Evolutionary conservation across 1,140 invertebrate species (phyloP).

Genomic region (Watersipora subatra): DNA sequence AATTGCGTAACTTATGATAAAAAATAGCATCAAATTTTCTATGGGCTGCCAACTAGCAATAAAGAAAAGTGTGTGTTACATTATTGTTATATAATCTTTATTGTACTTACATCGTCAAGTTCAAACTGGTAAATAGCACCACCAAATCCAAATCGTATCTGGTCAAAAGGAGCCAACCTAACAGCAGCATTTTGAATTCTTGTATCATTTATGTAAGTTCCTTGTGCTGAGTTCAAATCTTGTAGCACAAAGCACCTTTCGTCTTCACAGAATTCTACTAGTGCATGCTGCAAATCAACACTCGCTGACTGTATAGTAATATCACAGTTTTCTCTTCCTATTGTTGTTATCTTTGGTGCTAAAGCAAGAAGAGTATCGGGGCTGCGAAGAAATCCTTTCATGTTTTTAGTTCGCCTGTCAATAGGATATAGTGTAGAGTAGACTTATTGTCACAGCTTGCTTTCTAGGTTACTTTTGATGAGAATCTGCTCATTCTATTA

Average conservation of each 20-base stretch:
- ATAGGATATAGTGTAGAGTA: no score
- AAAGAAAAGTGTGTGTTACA: no score
- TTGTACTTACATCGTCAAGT: not conserved
- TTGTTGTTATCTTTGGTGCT: slow-evolving; percentile 31
- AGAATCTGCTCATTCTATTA: no score
- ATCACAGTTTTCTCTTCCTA: slow-evolving; percentile 39
- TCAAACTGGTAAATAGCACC: slow-evolving; percentile 26
- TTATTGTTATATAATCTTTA: no score
- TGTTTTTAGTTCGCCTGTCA: no score
- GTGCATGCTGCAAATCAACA: slow-evolving; percentile 36
- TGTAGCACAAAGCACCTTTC: slow-evolving; percentile 37
- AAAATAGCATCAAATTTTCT: no score
- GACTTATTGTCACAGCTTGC: no score
- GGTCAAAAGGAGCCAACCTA: slow-evolving; percentile 31
- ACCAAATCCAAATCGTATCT: slow-evolving; percentile 34
- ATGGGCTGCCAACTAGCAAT: no score
- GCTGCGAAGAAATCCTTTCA: slow-evolving; percentile 34
- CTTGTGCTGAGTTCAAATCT: slow-evolving; percentile 37
- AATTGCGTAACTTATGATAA: no score
- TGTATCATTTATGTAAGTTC: slow-evolving; percentile 40
- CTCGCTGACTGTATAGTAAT: slow-evolving; percentile 28
- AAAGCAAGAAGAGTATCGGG: slow-evolving; percentile 22
- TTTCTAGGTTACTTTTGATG: no score
- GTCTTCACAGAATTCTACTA: slow-evolving; percentile 35
- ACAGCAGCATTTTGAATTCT: slow-evolving; percentile 39